phyloP scores from a whole-genome alignment of 2,797 vertebrate genomes.

The Echeneis naucrates region DNA sequence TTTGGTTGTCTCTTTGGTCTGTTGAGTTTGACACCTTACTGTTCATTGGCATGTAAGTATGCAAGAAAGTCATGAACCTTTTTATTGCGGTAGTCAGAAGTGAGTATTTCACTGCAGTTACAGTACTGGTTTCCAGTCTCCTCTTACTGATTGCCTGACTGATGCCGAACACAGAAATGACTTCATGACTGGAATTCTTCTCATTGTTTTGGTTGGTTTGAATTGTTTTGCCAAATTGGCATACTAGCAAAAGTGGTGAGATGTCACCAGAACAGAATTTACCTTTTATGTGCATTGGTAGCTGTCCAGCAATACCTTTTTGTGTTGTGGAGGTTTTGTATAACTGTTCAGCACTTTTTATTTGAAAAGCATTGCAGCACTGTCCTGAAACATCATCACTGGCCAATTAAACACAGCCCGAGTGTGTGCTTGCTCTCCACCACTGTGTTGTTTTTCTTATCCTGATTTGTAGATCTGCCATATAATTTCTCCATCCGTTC shows the following conservation, averaged over 20 bases:
- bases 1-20: background rate
- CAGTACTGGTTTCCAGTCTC: conserved; percentile 27
- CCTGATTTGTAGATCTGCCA: conserved; percentile 24
- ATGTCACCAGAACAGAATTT: conserved; percentile 68
- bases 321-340: conserved; percentile 33
- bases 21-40: conserved; percentile 10
- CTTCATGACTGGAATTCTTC: conserved; percentile 64
- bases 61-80: conserved; percentile 26
- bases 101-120: too few relatives aligned
- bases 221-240: conserved; percentile 38
- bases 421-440: conserved; percentile 28
- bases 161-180: conserved; percentile 49
- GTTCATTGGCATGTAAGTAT: conserved; percentile 34
- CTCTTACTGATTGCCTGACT: conserved; percentile 4
- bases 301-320: conserved; percentile 21
- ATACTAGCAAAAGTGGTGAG: conserved; percentile 49
- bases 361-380: conserved; percentile 26
- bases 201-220: conserved; percentile 55
- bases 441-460: conserved; percentile 28
- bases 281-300: conserved; percentile 49
- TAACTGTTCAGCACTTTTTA: conserved; percentile 55
- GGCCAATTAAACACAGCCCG: conserved; percentile 38
- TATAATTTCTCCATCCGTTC: conserved; percentile 51
- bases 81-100: conserved; percentile 18
- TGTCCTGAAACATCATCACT: conserved; percentile 51